Conservation (phyloP, 2,888 invertebrate genomes). For the Cheiracanthium punctorium region DNA sequence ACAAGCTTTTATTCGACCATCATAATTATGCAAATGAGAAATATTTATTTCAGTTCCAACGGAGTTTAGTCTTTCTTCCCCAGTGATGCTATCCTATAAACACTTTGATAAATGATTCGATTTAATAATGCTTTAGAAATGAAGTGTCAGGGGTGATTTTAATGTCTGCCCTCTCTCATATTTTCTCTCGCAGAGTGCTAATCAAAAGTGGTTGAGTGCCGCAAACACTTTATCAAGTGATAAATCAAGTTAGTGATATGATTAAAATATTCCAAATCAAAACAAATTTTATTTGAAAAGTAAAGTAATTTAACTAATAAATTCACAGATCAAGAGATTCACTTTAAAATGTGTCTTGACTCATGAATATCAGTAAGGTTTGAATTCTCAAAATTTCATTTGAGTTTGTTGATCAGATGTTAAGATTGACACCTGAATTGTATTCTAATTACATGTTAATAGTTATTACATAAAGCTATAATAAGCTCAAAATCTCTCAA, state of each 20-base stretch:
- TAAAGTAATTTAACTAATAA: background rate
- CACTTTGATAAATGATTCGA: background rate
- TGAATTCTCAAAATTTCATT: too few species aligned
- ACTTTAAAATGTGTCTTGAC: too few species aligned
- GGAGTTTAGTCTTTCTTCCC: background rate
- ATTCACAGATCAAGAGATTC: too few species aligned
- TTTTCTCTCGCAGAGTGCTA: background rate
- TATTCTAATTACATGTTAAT: too few species aligned
- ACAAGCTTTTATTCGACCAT: too few species aligned
- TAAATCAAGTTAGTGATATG: background rate
- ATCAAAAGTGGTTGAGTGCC: background rate
- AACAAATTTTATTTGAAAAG: background rate
- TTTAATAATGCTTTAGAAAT: background rate
- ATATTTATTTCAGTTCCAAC: background rate
- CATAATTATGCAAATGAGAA: too few species aligned
- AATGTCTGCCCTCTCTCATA: background rate
- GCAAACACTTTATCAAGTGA: background rate
- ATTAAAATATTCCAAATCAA: slow-evolving; percentile 2
- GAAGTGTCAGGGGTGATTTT: background rate
- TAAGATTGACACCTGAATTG: too few species aligned
- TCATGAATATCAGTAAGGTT: too few species aligned
- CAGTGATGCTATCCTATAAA: background rate
- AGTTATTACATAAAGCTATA: too few species aligned
- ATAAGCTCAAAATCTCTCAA: too few species aligned
- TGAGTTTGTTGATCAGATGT: too few species aligned